Percentiles rank a stretch among this genome's conserved stretches.
Conservation (phyloP, 2,888 invertebrate genomes). For the Oscheius sp. region DNA sequence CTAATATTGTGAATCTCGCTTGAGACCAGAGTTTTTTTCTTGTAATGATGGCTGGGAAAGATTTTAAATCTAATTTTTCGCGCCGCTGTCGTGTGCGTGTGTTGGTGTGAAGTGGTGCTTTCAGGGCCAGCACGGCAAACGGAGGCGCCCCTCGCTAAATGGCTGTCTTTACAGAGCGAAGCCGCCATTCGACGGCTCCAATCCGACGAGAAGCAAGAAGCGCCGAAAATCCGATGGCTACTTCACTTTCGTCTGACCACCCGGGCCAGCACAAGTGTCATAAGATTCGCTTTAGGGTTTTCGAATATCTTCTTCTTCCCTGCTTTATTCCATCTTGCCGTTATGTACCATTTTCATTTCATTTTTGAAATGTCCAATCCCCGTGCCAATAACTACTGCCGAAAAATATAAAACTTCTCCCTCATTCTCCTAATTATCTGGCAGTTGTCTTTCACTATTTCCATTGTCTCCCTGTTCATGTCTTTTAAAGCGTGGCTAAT, state of each 20-base stretch:
- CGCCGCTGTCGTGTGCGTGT: slow-evolving; percentile 29
- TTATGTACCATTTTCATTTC: not conserved
- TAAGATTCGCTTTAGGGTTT: slow-evolving; percentile 13
- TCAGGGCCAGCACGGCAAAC: slow-evolving; percentile 50
- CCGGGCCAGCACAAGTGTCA: slow-evolving; percentile 17
- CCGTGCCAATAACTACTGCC: slow-evolving; percentile 24
- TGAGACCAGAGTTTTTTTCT: not conserved
- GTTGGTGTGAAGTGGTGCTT: slow-evolving; percentile 45
- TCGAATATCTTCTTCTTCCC: not conserved
- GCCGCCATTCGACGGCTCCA: slow-evolving; percentile 68
- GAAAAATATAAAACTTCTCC: not conserved
- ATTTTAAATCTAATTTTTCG: too few species aligned
- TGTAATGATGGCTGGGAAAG: not conserved
- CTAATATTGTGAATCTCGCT: not conserved
- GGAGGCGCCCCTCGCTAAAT: slow-evolving; percentile 50
- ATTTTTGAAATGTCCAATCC: not conserved
- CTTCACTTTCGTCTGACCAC: slow-evolving; percentile 69
- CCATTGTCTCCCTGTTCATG: slow-evolving; percentile 1
- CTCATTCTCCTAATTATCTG: not conserved
- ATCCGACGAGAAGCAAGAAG: slow-evolving; percentile 69
- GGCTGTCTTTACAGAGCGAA: slow-evolving; percentile 61
- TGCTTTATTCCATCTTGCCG: not conserved
- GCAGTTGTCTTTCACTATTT: slow-evolving; percentile 27
- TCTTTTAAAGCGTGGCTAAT: slow-evolving; percentile 26
- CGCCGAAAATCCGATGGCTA: slow-evolving; percentile 70